Evolutionary conservation across 2,888 invertebrate genomes (phyloP).

Genomic region (Diloba caeruleocephala): DNA sequence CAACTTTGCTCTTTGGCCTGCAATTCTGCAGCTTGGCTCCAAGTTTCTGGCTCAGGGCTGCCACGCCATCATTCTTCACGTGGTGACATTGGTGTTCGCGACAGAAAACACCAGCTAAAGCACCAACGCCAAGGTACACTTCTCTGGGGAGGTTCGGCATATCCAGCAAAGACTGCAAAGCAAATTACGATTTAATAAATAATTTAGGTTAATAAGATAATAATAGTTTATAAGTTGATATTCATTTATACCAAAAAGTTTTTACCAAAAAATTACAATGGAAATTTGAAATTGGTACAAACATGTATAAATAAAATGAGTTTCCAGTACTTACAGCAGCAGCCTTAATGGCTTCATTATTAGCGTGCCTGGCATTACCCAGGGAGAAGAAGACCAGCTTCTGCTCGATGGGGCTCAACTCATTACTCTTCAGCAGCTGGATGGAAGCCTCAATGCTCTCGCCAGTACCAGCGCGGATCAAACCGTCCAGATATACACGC

Average conservation of each 20-base stretch:
- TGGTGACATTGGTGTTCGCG: constrained; percentile 90
- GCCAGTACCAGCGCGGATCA: constrained; percentile 94
- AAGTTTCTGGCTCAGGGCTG: constrained; percentile 90
- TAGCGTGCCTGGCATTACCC: constrained; percentile 91
- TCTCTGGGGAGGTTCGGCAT: constrained; percentile 90
- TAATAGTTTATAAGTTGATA: too few species aligned
- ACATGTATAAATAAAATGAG: too few species aligned
- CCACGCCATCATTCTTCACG: constrained; percentile 86
- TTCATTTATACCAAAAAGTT: too few species aligned
- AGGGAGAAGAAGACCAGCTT: constrained; percentile 91
- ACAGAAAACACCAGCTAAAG: constrained; percentile 92
- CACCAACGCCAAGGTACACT: constrained; percentile 93
- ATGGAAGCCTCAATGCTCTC: constrained; percentile 92
- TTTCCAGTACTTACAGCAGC: constrained; percentile 84
- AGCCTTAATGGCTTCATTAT: constrained; percentile 90
- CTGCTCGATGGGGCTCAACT: constrained; percentile 89
- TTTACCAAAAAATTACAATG: too few species aligned
- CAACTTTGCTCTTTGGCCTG: constrained; percentile 90
- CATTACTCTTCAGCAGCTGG: constrained; percentile 91
- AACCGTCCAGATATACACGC: constrained; percentile 94
- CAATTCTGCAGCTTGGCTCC: constrained; percentile 91
- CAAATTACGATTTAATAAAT: not conserved
- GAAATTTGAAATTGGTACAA: too few species aligned
- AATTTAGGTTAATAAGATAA: not conserved
- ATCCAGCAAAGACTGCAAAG: constrained; percentile 88